Percentiles rank a stretch among this genome's conserved stretches.
Conservation (phyloP, 2,888 invertebrate genomes). For the Deilephila elpenor region DNA sequence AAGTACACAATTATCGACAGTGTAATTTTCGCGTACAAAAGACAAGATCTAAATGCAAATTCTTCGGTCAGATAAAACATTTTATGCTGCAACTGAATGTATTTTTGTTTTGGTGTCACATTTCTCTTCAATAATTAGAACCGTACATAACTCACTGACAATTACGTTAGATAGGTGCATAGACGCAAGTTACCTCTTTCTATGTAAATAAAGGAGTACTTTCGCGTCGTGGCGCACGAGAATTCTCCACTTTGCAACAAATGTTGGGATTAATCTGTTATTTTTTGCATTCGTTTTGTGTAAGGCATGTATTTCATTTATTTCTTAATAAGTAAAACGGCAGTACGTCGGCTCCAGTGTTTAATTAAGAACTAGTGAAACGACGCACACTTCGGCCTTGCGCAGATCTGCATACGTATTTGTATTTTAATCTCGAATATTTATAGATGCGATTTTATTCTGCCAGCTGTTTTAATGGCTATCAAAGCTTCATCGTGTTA, state of each 20-base stretch:
- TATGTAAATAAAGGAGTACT: slow-evolving; percentile 19
- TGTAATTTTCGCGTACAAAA: not conserved
- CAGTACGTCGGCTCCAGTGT: slow-evolving; percentile 57
- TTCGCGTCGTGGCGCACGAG: slow-evolving; percentile 47
- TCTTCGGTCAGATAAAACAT: too few relatives aligned
- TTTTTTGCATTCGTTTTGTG: slow-evolving; percentile 56
- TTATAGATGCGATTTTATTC: slow-evolving; percentile 63
- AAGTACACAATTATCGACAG: slow-evolving; percentile 4
- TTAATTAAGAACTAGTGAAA: slow-evolving; percentile 75
- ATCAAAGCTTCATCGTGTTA: slow-evolving; percentile 15
- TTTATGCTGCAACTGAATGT: not conserved
- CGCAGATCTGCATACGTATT: slow-evolving; percentile 59
- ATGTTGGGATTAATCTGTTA: slow-evolving; percentile 52
- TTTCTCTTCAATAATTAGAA: not conserved
- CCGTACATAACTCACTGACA: slow-evolving; percentile 12
- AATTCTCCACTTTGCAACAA: slow-evolving; percentile 57
- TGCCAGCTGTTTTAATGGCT: slow-evolving; percentile 40
- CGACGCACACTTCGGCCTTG: slow-evolving; percentile 38
- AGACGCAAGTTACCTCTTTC: not conserved
- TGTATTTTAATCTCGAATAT: slow-evolving; percentile 70
- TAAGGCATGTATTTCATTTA: slow-evolving; percentile 70
- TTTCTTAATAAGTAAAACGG: slow-evolving; percentile 74
- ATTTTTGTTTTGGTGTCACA: not conserved
- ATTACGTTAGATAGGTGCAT: slow-evolving; percentile 13
- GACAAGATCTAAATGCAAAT: not conserved